These are phyloP conservation scores for Anodontia alba DNA, from an alignment of 2,888 invertebrate species.

Conservation along the genomic window DNA sequence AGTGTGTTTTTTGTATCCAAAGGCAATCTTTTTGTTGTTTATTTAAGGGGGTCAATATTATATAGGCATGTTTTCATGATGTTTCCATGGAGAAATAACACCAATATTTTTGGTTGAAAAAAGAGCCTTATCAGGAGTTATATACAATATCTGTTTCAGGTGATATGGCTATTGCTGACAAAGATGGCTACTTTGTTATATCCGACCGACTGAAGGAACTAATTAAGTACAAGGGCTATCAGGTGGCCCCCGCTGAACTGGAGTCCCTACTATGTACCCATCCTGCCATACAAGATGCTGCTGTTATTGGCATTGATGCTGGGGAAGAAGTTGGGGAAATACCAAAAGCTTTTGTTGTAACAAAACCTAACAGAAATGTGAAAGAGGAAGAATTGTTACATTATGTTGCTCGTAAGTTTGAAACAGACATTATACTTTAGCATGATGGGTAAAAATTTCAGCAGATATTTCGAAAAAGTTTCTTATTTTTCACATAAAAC, in stretches of 20 bases:
- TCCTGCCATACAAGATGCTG: conserved; percentile 90
- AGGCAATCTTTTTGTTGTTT: too few species aligned
- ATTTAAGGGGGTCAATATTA: too few species aligned
- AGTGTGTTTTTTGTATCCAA: too few species aligned
- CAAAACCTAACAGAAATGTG: conserved; percentile 83
- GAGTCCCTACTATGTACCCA: conserved; percentile 92
- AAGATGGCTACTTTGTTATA: conserved; percentile 92
- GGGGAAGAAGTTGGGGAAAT: conserved; percentile 89
- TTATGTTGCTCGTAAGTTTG: conserved; percentile 72
- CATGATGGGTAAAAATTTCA: too few species aligned
- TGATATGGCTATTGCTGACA: conserved; percentile 85
- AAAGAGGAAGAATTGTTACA: conserved; percentile 87
- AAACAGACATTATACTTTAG: too few species aligned
- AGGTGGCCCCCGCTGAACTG: conserved; percentile 95
- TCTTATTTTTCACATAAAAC: too few species aligned
- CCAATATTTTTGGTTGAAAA: too few species aligned
- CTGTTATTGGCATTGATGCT: conserved; percentile 89
- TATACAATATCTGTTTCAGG: too few species aligned
- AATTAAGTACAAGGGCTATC: conserved; percentile 93
- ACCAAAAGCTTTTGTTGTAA: conserved; percentile 91
- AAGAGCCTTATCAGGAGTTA: too few species aligned
- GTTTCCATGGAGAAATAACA: too few species aligned
- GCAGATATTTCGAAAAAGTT: too few species aligned
- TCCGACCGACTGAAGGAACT: conserved; percentile 96
- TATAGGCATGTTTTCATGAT: too few species aligned